phyloP scores from a whole-genome alignment of 2,888 invertebrate species.

The Heliconius sara region DNA sequence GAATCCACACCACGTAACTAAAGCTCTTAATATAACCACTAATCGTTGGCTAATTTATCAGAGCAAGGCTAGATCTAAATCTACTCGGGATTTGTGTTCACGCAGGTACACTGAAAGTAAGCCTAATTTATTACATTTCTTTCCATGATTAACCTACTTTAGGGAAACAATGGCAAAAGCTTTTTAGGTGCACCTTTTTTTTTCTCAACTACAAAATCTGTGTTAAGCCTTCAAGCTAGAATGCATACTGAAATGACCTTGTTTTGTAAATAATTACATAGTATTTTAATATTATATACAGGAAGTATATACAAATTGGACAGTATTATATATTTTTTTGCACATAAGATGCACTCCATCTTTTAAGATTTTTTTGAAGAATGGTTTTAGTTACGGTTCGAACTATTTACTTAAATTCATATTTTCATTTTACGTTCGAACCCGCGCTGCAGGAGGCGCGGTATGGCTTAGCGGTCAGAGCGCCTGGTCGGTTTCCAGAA shows the following conservation, averaged over 20 bases:
- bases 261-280: constrained; percentile 13
- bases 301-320: too few relatives aligned
- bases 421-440: too few relatives aligned
- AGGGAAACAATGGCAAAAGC: constrained; percentile 30
- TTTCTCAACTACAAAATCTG: constrained; percentile 23
- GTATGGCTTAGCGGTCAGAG: too few relatives aligned
- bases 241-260: not conserved
- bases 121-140: constrained; percentile 39
- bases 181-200: constrained; percentile 23
- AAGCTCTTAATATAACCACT: constrained; percentile 30
- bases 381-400: too few relatives aligned
- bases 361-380: too few relatives aligned
- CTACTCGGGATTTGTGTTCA: constrained; percentile 44
- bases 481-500: too few relatives aligned
- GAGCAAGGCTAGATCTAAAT: constrained; percentile 42
- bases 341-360: too few relatives aligned
- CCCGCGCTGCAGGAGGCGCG: too few relatives aligned
- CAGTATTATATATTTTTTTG: too few relatives aligned
- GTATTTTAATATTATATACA: not conserved
- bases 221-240: constrained; percentile 19
- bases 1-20: constrained; percentile 27
- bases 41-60: constrained; percentile 41
- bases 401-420: too few relatives aligned
- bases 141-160: constrained; percentile 39
- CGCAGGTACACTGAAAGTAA: constrained; percentile 41